phyloP scores from a whole-genome alignment of 2,797 vertebrate species.

The Coendou prehensilis region DNA sequence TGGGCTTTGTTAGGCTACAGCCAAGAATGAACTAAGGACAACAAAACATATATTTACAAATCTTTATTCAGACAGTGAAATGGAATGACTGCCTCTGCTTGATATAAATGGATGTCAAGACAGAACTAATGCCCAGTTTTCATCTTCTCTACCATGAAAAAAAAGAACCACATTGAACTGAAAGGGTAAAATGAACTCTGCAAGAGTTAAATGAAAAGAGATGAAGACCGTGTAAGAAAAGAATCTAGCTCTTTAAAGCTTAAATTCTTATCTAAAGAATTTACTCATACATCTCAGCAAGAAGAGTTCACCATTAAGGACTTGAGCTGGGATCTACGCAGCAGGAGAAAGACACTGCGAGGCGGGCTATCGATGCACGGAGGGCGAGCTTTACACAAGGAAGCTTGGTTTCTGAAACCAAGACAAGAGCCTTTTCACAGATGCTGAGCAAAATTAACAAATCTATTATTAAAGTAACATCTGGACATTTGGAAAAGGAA shows the following conservation, averaged over 20 bases:
- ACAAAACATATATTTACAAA: not conserved
- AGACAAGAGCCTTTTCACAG: constrained; percentile 24
- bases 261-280: not conserved
- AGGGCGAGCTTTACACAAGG: not conserved
- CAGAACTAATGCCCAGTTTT: not conserved
- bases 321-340: not conserved
- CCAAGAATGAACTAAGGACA: constrained; percentile 33
- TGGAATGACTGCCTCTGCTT: not conserved
- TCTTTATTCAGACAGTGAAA: not conserved
- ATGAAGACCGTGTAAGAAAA: constrained; percentile 23
- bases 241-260: not conserved
- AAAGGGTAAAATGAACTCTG: constrained; percentile 18
- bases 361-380: not conserved
- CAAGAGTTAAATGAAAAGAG: constrained; percentile 19
- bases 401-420: constrained; percentile 13
- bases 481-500: constrained; percentile 55
- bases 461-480: not conserved
- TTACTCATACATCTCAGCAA: not conserved
- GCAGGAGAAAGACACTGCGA: not conserved
- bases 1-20: not conserved
- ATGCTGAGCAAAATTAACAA: constrained; percentile 35
- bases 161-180: not conserved
- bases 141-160: not conserved
- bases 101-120: not conserved
- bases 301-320: not conserved